Conservation (phyloP, 1,140 invertebrate species). For the Drosophila varians region DNA sequence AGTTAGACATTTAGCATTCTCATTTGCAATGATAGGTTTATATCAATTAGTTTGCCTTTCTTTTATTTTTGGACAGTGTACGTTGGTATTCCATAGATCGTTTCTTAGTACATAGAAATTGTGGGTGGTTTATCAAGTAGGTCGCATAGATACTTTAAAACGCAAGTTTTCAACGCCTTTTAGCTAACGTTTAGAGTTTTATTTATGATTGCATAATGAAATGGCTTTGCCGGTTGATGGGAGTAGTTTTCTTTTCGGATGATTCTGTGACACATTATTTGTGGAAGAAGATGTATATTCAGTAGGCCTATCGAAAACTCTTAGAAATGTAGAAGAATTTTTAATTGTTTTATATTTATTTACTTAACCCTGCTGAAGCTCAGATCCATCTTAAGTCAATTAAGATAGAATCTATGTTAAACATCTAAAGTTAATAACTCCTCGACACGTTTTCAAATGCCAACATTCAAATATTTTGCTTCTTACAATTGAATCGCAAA, state of each 20-base stretch:
- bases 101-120: conserved; percentile 56
- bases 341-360: background rate
- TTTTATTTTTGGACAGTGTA: conserved; percentile 56
- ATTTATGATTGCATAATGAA: conserved; percentile 14
- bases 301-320: background rate
- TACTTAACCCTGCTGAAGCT: conserved; percentile 5
- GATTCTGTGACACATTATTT: background rate
- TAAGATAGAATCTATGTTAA: background rate
- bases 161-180: conserved; percentile 14
- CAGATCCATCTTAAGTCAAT: conserved; percentile 8
- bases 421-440: background rate
- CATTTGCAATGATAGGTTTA: conserved; percentile 42
- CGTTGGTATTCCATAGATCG: conserved; percentile 57
- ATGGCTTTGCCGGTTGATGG: conserved; percentile 40
- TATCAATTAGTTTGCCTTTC: conserved; percentile 33
- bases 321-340: background rate
- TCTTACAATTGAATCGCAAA: background rate
- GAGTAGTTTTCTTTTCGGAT: background rate
- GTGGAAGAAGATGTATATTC: background rate
- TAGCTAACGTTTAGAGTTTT: conserved; percentile 14
- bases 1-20: conserved; percentile 67
- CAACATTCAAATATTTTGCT: conserved; percentile 3
- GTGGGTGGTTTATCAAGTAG: conserved; percentile 69
- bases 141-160: conserved; percentile 41
- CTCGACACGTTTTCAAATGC: background rate